These are phyloP conservation scores for Sceloporus tristichus DNA, from an alignment of 2,113 vertebrate genomes.

Conservation along the genomic window DNA sequence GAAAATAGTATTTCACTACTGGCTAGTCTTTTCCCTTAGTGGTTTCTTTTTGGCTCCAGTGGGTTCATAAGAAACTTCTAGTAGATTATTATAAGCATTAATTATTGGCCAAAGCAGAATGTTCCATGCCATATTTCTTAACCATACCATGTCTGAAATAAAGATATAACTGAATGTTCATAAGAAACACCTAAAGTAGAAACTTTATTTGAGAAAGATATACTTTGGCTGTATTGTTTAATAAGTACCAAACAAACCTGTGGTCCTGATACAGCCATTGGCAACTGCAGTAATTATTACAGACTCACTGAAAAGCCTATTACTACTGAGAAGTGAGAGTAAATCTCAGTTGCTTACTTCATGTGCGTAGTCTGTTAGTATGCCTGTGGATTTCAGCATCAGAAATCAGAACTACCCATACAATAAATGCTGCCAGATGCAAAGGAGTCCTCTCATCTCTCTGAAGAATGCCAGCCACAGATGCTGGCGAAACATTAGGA, in stretches of 20 bases:
- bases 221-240: background rate
- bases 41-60: constrained; percentile 18
- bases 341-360: background rate
- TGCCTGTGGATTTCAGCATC: background rate
- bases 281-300: background rate
- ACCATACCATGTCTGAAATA: background rate
- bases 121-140: constrained; percentile 25
- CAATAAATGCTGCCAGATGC: background rate
- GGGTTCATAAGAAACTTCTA: background rate
- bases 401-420: background rate
- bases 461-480: no score
- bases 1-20: constrained; percentile 17
- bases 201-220: background rate
- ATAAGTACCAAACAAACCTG: constrained; percentile 6
- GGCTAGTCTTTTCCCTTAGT: background rate
- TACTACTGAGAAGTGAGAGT: background rate
- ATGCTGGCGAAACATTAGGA: no score
- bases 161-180: background rate
- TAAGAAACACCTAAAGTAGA: constrained; percentile 12
- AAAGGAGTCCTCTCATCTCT: background rate
- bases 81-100: constrained; percentile 14
- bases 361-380: background rate
- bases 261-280: background rate
- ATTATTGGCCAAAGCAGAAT: constrained; percentile 24
- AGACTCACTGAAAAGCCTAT: background rate